Base-by-base conservation (phyloP, 2,888 invertebrate genomes). In the Galerucella nymphaeae region DNA sequence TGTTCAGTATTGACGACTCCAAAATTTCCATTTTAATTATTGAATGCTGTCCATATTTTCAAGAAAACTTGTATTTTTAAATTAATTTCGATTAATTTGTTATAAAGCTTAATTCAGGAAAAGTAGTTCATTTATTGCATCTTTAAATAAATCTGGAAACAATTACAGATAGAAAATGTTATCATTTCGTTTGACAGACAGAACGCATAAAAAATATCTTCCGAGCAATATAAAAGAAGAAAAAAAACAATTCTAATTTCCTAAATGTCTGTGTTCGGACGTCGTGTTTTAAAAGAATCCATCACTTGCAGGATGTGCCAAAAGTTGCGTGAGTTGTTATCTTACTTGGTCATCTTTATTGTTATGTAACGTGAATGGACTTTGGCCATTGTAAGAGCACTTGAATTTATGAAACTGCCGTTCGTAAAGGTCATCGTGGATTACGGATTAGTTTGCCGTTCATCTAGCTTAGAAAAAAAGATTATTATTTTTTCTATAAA, bases 371-470 rank as follows among this genome's bases (percentile, higher is more conserved):
- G 50, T 42, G 53, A 71, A 69, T 64, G 73, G 68, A 65, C 66
- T 68, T 69, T 73, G 69, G 71, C 70, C 58, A 73, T 71, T 71
- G 75, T 75, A 71, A 63, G 59, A 70, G 66, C 70, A 71, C 68
- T 73, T 59, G 73, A 72, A 75, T 76, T 75, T 75, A 76, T 73
- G 68, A 73, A 72, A 74, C 71, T 73, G 66, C 9, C 57, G 42
- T 42, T 62, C 63, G 18, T 23, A 68, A 62, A 72, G 71, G 70
- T 61, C 61, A 50, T 68, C 53, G 68, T 38, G 10, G 0, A 53
- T 6, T 53, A 10, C 45, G 16, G 45, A 45, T 45, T 45, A 45
- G 14, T 45, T 11, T 45, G 45, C 3, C 14, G 45, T 45, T 45
- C 45, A 30, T 30, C 30, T 30, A 8, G 30, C 30, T 30, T 23